Percentiles rank a stretch among this genome's conserved stretches.
phyloP scores from a whole-genome alignment of 2,888 invertebrate genomes.

The Pollenia amentaria region DNA sequence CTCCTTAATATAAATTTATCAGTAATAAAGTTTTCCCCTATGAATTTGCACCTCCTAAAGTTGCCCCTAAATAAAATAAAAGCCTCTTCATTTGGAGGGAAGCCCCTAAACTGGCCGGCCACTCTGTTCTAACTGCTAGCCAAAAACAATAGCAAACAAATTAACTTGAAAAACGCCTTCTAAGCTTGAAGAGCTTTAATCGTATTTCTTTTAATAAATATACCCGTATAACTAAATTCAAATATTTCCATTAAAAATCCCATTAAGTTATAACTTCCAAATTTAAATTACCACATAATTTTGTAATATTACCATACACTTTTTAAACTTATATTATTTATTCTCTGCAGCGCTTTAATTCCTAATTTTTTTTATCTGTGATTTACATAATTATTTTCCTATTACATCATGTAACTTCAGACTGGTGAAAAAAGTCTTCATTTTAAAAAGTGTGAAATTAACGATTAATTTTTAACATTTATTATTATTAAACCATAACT shows the following conservation, averaged over 20 bases:
- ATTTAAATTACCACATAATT: background rate
- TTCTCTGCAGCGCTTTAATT: background rate
- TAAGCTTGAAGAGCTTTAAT: background rate
- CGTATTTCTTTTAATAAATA: background rate
- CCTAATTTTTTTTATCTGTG: constrained; percentile 4
- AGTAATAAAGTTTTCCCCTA: no score
- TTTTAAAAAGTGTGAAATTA: constrained; percentile 71
- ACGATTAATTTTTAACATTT: constrained; percentile 70
- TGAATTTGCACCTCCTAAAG: no score
- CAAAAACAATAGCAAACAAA: constrained; percentile 1
- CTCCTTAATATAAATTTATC: no score
- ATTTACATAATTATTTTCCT: constrained; percentile 58
- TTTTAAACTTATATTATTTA: no score
- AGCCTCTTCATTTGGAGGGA: no score
- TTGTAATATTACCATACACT: background rate
- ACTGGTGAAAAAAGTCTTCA: background rate
- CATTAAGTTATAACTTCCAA: constrained; percentile 18
- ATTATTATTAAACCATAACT: constrained; percentile 70
- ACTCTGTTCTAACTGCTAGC: no score
- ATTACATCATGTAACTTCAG: constrained; percentile 23
- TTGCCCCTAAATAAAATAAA: no score
- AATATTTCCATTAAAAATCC: background rate
- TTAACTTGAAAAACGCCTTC: background rate
- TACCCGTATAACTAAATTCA: background rate
- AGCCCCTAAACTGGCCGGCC: no score